phyloP scores from a whole-genome alignment of 1,140 invertebrate species.

The Conus betulinus region DNA sequence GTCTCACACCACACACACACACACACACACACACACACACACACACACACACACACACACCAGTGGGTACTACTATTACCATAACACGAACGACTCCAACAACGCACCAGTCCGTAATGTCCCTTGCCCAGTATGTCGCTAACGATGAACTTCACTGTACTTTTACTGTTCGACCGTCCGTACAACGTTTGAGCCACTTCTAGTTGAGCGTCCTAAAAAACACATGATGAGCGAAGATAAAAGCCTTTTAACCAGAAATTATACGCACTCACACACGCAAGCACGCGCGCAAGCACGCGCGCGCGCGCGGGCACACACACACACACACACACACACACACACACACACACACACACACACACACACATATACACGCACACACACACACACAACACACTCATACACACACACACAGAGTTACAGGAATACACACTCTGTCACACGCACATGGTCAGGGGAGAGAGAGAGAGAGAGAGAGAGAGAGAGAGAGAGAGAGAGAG shows the following conservation, averaged over 20 bases:
- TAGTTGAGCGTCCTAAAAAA: slow-evolving; percentile 3
- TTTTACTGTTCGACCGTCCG: background rate
- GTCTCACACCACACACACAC: background rate
- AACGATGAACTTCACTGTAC: background rate
- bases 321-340: slow-evolving; percentile 7
- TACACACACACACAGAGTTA: background rate
- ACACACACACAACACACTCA: too few relatives aligned
- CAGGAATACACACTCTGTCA: background rate
- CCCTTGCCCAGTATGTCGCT: slow-evolving; percentile 28
- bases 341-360: background rate
- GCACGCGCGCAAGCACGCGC: too few relatives aligned
- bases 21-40: slow-evolving; percentile 10
- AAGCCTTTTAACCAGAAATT: background rate
- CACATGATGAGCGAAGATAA: background rate
- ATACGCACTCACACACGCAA: too few relatives aligned
- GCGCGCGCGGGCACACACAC: background rate
- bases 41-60: slow-evolving; percentile 10
- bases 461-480: too few relatives aligned
- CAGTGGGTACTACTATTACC: too few relatives aligned
- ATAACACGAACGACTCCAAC: too few relatives aligned
- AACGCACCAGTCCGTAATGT: slow-evolving; percentile 23
- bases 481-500: background rate
- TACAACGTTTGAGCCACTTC: slow-evolving; percentile 2
- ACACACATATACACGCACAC: background rate
- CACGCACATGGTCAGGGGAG: background rate